Base-by-base conservation (phyloP, 2,888 invertebrate genomes). In the Cephalotes varians region DNA sequence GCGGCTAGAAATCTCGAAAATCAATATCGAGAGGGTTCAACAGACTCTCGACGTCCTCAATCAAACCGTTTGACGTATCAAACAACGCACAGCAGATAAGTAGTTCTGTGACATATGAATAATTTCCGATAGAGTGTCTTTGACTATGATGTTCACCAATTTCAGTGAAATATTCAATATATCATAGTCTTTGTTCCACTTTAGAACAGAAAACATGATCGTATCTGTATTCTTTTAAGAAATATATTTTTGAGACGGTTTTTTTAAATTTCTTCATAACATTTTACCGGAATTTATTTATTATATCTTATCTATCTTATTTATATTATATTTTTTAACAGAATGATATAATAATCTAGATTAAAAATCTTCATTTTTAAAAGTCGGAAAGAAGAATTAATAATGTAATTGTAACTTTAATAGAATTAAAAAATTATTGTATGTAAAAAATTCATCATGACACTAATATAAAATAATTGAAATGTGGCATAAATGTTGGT, bases 1-100 rank as follows among this genome's bases (percentile, higher is more conserved):
- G 88, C 86, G 84, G 88, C 74, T 87, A 86, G 80, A 88, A 88
- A 88, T 88, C 90, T 84, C 80, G 86, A 88, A 88, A 90, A 88
- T 88, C 88, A 88, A 89, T 88, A 90, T 71, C 81, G 81, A 73
- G 86, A 87, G 85, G 81, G 89, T 84, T 87, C 89, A 62, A 56
- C 84, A 81, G 44, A 54, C 79, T 81, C 86, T 76, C 76, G 37
- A 76, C 15, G 76, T 71, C 7, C 77, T 79, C 77, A 72, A 79
- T 79, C 77, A 79, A 79, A 34, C 56, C 72, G 72, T 72, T 71
- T 79, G 72, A 71, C 77, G 77, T 44, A 72, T 71, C 77, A 71
- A 79, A 79, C 77, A 79, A 79, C 56, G 77, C 44, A 34, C 44
- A 47, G 71, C 31, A 56, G 77, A 69, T 77, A 77, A 79, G 71